Evolutionary conservation across 2,888 invertebrate species (phyloP), one percentile per base, ranked within the genome.

Genomic region (Synergus laeviventris): DNA sequence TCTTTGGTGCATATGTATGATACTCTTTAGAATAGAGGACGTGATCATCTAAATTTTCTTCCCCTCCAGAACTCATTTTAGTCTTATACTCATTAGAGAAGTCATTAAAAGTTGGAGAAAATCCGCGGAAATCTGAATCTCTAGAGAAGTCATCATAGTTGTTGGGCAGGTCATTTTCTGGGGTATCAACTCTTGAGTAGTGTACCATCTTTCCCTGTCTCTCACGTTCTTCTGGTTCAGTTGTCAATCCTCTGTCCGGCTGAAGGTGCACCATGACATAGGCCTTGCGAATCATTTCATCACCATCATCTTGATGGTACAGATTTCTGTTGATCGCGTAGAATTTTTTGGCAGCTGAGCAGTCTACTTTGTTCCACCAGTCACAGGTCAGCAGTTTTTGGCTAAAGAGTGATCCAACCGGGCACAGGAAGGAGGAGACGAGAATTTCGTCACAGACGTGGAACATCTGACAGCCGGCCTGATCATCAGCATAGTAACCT

Each of bases 361-460:
- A 94, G 81, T 94, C 92, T 0, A 94, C 94, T 83, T 94, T 93
- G 91, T 92, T 93, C 94, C 94, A 94, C 94, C 94, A 94, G 84
- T 94, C 94, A 83, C 94, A 94, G 2, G 94, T 94, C 77, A 94
- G 92, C 2, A 94, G 92, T 73, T 93, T 93, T 89, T 94, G 94
- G 84, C 94, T 94, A 88, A 95, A 95, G 31, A 94, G 91, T 12
- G 94, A 94, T 77, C 94, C 94, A 83, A 94, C 93, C 7, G 94
- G 94, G 81, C 94, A 94, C 5, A 94, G 91, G 86, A 94, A 94
- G 1, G 94, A 94, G 77, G 93, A 93, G 77, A 93, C 93, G 54
- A 90, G 83, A n/a, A 93, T 90, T 70, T 87, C 89, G 61, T 93
- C 93, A 86, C 95, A 95, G 0, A 94, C 93, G 89, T 94, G 92